Evolutionary conservation across 2,888 invertebrate genomes (phyloP).

Genomic region (Apotomis capreana): DNA sequence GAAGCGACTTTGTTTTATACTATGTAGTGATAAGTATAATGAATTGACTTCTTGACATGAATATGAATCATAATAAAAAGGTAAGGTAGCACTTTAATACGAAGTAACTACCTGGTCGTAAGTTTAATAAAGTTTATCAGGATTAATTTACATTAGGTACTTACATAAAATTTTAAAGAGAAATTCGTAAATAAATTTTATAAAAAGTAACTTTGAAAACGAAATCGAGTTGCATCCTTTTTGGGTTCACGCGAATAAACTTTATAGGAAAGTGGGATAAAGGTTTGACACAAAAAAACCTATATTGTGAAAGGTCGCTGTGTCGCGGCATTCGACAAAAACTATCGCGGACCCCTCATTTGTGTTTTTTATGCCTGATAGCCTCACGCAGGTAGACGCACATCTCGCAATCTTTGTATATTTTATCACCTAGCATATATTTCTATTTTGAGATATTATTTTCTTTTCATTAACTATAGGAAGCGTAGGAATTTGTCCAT

Average conservation of each 20-base stretch:
- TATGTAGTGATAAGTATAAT: no score
- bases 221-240: conserved; percentile 48
- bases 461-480: conserved; percentile 27
- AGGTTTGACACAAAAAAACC: conserved; percentile 75
- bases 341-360: conserved; percentile 74
- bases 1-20: no score
- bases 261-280: conserved; percentile 78
- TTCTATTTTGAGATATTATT: conserved; percentile 27
- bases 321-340: conserved; percentile 75
- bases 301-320: conserved; percentile 75
- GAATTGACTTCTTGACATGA: no score
- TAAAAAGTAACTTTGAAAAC: conserved; percentile 5
- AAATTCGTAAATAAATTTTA: no score
- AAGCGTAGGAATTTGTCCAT: background rate
- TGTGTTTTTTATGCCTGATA: conserved; percentile 74
- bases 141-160: no score
- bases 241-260: conserved; percentile 73
- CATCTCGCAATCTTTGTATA: conserved; percentile 70
- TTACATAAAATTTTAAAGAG: background rate
- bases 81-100: no score
- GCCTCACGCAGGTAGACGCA: conserved; percentile 74
- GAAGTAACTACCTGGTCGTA: no score
- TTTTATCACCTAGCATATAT: conserved; percentile 40
- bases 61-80: no score
- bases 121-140: no score